Evolutionary conservation across 2,888 invertebrate genomes (phyloP).

Genomic region (Stenichneumon culpator): DNA sequence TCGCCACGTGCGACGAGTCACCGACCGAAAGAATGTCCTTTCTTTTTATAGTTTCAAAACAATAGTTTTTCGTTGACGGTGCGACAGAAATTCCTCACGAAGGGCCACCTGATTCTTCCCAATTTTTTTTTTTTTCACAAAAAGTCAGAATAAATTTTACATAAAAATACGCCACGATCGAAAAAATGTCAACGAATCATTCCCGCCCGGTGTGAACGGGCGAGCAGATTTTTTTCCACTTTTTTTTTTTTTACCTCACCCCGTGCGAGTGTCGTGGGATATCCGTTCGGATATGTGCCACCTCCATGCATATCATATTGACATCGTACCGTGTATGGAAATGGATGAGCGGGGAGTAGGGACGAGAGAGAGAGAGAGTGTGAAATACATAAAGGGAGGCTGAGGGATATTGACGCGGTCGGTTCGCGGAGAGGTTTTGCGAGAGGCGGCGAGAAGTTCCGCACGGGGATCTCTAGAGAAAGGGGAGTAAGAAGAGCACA

Average conservation of each 20-base stretch:
- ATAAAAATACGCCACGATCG: not conserved
- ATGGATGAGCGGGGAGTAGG: conserved; percentile 46
- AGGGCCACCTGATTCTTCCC: not conserved
- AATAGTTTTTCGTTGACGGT: not conserved
- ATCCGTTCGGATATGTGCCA: conserved; percentile 5
- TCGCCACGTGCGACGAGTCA: conserved; percentile 1
- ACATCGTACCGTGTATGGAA: conserved; percentile 57
- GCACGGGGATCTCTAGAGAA: conserved; percentile 53
- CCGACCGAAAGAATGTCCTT: not conserved
- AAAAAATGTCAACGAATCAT: not conserved
- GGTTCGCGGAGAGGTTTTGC: conserved; percentile 32
- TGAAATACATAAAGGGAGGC: conserved; percentile 48
- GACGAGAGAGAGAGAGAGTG: conserved; percentile 40
- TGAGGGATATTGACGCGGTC: conserved; percentile 54
- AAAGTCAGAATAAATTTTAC: not conserved
- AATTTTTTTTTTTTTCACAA: too few relatives aligned
- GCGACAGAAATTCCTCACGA: not conserved
- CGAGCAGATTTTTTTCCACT: not conserved
- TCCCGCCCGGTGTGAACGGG: not conserved
- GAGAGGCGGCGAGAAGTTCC: conserved; percentile 29
- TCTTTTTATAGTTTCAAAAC: not conserved
- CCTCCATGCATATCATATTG: conserved; percentile 52
- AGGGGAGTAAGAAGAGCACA: conserved; percentile 52
- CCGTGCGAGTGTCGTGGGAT: not conserved
- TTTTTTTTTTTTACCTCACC: conserved; percentile 2